phyloP scores from a whole-genome alignment of 2,888 invertebrate genomes.

The Caprella mutica region DNA sequence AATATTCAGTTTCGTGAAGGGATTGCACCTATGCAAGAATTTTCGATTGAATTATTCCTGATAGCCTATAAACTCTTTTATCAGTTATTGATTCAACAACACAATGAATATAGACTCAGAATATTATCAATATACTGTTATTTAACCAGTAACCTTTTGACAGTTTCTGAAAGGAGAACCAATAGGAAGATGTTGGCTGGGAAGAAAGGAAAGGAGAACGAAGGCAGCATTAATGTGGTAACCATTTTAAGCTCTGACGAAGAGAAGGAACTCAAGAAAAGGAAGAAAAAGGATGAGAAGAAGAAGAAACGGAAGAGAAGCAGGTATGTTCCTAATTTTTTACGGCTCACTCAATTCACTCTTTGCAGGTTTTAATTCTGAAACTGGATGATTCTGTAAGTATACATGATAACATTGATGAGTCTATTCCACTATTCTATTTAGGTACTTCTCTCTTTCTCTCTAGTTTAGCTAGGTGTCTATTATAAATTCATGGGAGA shows the following conservation, averaged over 20 bases:
- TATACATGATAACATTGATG: neutral
- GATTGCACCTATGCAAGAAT: too few species aligned
- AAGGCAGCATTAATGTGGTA: constrained; percentile 15
- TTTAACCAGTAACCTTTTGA: too few species aligned
- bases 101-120: too few species aligned
- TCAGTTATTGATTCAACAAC: too few species aligned
- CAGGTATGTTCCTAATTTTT: constrained; percentile 19
- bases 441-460: neutral
- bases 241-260: constrained; percentile 31
- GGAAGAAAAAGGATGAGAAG: constrained; percentile 20
- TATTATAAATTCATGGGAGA: neutral
- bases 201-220: neutral
- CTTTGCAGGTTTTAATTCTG: constrained; percentile 6
- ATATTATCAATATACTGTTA: too few species aligned
- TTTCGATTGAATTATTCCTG: too few species aligned
- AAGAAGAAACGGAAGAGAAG: constrained; percentile 32
- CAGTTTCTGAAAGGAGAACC: neutral
- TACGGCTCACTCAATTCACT: neutral
- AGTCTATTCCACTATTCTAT: neutral
- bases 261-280: constrained; percentile 22
- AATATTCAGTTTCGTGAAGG: too few species aligned
- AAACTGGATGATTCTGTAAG: constrained; percentile 3
- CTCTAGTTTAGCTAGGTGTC: neutral
- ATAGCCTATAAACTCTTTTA: too few species aligned
- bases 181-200: neutral